Evolutionary conservation across 2,888 invertebrate genomes (phyloP).

Genomic region (Mesorhabditis spiculigera): DNA sequence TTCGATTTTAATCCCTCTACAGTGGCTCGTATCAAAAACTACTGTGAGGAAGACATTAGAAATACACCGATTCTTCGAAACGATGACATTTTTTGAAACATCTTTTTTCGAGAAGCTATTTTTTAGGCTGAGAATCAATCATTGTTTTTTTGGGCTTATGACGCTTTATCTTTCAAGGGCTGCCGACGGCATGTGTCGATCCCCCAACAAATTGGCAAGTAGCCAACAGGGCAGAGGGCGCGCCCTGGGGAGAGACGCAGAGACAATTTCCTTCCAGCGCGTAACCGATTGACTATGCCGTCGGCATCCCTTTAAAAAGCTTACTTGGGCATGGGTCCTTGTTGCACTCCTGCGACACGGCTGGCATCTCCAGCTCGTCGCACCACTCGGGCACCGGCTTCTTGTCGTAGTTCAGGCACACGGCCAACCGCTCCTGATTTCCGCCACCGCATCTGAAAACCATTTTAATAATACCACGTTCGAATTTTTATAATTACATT

Average conservation of each 20-base stretch:
- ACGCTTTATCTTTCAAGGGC: neutral
- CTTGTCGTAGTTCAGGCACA: constrained; percentile 73
- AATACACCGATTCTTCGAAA: no score
- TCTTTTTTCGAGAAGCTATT: neutral
- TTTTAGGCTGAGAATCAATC: neutral
- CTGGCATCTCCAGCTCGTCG: constrained; percentile 68
- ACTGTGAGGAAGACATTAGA: no score
- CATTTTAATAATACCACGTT: neutral
- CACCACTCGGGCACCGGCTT: constrained; percentile 68
- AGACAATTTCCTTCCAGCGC: no score
- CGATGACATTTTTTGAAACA: neutral
- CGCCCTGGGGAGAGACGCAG: no score
- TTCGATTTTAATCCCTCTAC: no score
- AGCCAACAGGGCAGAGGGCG: no score
- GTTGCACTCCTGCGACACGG: constrained; percentile 56
- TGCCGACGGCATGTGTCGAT: no score
- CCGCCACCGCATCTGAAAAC: constrained; percentile 75
- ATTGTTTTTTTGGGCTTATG: neutral
- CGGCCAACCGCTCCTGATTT: constrained; percentile 70
- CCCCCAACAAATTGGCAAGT: no score
- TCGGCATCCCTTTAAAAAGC: no score
- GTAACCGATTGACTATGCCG: no score
- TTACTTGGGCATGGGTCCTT: constrained; percentile 54
- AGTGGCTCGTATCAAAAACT: no score
- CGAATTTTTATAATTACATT: no score